Evolutionary conservation across 2,797 vertebrate genomes (phyloP), one percentile per base, ranked within the genome.

Genomic region (Eptatretus atami): DNA sequence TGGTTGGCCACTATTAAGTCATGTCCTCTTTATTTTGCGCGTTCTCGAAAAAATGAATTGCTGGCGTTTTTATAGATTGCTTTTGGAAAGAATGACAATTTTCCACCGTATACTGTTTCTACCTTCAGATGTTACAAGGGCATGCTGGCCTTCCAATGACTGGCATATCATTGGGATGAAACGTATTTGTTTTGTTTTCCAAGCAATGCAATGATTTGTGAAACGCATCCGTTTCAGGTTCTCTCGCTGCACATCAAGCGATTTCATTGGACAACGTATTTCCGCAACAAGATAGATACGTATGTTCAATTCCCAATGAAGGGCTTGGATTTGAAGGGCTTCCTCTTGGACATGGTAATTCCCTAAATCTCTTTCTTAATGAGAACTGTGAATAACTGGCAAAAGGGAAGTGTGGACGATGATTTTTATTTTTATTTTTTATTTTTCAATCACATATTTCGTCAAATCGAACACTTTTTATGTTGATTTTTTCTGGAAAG

Each of bases 251-350:
- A 98, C 73, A 77, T 98, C 69, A 98, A 98, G 68, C 76, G 92
- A 69, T 98, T 98, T 71, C 92, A 98, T 69, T 98, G 92, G 92
- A 98, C 92, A 8, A 86, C 88, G 1, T 96, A 90, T 75, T 75
- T 98, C 73, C 81, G 92, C 68, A 96, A 98, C 73, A 98, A 98
- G 74, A 81, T 98, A 65, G 90, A 96, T 66, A 98, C 84, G 0
- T 98, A 90, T 1, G 90, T 98, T 66, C 82, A 95, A 64, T 98
- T 95, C 69, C 92, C 92, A 12, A 74, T 95, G 67, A 77, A 74
- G 73, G 80, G 78, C 69, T 78, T 98, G 69, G 86, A 96, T 73
- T 88, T 95, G 86, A 87, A 81, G 70, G 78, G 81, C 67, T 95
- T 83, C 76, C 77, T 96, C 71, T 75, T 98, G 63, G 86, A 98